Evolutionary conservation across 2,797 vertebrate species (phyloP).

Genomic region (Channa striata): DNA sequence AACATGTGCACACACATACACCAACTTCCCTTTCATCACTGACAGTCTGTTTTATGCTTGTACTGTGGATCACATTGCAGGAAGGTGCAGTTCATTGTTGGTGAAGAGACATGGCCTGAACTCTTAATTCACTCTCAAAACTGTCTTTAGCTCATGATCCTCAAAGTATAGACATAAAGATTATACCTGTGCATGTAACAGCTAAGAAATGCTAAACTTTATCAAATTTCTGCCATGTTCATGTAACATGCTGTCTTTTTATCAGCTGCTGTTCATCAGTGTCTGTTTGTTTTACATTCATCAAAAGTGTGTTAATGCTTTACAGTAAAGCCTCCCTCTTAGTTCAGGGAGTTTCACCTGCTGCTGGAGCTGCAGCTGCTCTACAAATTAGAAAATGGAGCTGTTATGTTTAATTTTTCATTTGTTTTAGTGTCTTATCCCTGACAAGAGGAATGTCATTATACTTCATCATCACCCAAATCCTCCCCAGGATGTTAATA

Average conservation of each 20-base stretch:
- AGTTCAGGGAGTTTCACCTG: not conserved
- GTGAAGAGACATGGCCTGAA: no score
- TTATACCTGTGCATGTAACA: not conserved
- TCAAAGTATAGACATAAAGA: not conserved
- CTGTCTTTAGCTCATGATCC: no score
- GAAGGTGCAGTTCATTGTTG: no score
- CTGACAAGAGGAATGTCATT: constrained; percentile 36
- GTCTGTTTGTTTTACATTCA: not conserved
- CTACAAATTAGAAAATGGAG: constrained; percentile 6
- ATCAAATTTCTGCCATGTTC: not conserved
- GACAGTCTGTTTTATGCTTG: no score
- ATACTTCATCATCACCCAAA: constrained; percentile 30
- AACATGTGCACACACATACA: no score
- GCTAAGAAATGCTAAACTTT: not conserved
- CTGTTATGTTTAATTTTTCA: constrained; percentile 43
- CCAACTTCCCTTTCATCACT: no score
- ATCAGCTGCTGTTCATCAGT: not conserved
- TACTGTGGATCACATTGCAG: no score
- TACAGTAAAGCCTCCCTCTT: no score
- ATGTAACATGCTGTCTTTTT: not conserved
- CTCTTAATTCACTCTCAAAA: no score
- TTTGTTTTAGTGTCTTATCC: constrained; percentile 41
- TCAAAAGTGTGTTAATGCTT: not conserved
- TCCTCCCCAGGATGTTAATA: constrained; percentile 45
- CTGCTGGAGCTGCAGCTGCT: constrained; percentile 2